Evolutionary conservation across 2,797 vertebrate species (phyloP).

Genomic region (Eidolon dupreanum): DNA sequence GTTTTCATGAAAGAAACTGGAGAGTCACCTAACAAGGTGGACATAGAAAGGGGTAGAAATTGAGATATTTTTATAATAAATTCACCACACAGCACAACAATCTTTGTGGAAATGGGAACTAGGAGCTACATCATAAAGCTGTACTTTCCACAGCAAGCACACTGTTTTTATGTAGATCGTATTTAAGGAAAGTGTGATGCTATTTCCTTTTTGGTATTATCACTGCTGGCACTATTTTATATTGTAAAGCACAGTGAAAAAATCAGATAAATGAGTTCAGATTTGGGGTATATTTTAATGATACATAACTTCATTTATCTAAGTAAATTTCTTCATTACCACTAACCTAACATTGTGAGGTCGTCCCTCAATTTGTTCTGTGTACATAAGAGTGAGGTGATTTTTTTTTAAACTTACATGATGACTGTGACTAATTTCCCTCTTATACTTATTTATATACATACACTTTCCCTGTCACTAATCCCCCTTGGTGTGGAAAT

Average conservation of each 20-base stretch:
- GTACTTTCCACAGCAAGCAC: background rate
- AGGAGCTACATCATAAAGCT: background rate
- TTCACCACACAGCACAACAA: background rate
- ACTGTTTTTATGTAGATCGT: background rate
- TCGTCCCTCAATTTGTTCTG: background rate
- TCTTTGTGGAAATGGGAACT: background rate
- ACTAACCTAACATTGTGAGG: background rate
- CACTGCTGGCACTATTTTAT: background rate
- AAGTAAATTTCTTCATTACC: background rate
- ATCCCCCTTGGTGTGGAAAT: background rate
- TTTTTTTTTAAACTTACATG: background rate
- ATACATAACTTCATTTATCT: background rate
- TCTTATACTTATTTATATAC: background rate
- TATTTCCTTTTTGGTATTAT: background rate
- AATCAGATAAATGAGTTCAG: background rate
- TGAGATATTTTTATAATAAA: background rate
- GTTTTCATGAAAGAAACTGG: background rate
- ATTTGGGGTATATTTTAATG: background rate
- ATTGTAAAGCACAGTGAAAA: background rate
- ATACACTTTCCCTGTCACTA: background rate
- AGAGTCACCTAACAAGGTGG: background rate
- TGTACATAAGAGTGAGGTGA: background rate
- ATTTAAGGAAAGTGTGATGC: background rate
- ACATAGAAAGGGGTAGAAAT: background rate
- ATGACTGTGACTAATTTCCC: background rate